A percentile compares a stretch with the other conserved stretches of the same genome.
phyloP scores from a whole-genome alignment of 2,797 vertebrate genomes.

The Gymnoscopelus braueri region DNA sequence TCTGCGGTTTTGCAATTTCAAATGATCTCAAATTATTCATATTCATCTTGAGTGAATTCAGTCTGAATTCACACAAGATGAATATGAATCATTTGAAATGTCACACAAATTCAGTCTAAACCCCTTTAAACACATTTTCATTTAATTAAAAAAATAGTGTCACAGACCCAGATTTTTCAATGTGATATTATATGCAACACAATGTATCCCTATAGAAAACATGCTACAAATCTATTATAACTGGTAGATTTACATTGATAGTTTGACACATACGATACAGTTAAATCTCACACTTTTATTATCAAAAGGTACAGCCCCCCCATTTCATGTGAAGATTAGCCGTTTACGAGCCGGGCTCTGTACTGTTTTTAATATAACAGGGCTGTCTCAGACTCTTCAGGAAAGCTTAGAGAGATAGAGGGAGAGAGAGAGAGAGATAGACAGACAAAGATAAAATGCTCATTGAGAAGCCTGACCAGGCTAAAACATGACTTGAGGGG shows the following conservation, averaged over 20 bases:
- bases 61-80: no score
- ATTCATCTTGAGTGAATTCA: no score
- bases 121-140: neutral
- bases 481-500: slow-evolving; percentile 26
- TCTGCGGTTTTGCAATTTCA: no score
- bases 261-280: slow-evolving; percentile 13
- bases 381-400: no score
- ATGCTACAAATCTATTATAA: slow-evolving; percentile 27
- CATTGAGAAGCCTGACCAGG: neutral
- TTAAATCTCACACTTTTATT: neutral
- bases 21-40: no score
- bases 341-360: neutral
- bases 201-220: slow-evolving; percentile 28
- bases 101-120: no score
- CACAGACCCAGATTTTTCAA: neutral
- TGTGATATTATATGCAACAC: slow-evolving; percentile 40
- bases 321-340: neutral
- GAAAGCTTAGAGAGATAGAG: no score
- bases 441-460: slow-evolving; percentile 4
- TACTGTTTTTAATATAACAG: no score
- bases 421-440: no score
- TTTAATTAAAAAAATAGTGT: neutral
- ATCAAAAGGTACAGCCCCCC: slow-evolving; percentile 1
- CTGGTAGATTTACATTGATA: slow-evolving; percentile 30
- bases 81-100: no score